A percentile compares a stretch with the other conserved stretches of the same genome.
Evolutionary conservation across 2,888 invertebrate genomes (phyloP).

Genomic region (Sesia apiformis): DNA sequence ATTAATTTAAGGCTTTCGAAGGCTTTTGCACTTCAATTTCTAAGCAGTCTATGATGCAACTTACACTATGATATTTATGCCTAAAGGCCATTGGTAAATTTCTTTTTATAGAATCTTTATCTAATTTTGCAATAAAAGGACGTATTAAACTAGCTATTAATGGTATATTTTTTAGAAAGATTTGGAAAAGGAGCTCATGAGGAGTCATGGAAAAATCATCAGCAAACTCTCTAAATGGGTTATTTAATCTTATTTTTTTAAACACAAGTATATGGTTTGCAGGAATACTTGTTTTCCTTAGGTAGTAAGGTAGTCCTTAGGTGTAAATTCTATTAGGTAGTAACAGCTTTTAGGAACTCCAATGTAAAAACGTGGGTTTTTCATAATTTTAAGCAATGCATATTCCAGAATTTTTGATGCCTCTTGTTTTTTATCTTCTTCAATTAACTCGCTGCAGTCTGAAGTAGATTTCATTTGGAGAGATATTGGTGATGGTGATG

Average conservation of each 20-base stretch:
- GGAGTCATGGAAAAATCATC: constrained; percentile 1
- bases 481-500: constrained; percentile 4
- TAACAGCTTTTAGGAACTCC: constrained; percentile 5
- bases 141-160: constrained; percentile 2
- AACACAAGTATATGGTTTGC: constrained; percentile 1
- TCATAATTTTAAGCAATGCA: constrained; percentile 3
- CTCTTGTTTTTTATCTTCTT: constrained; percentile 4
- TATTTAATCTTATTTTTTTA: constrained; percentile 4
- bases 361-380: constrained; percentile 6
- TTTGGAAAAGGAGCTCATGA: constrained; percentile 5
- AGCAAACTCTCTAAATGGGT: constrained; percentile 1
- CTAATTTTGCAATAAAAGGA: constrained; percentile 1
- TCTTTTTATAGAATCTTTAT: constrained; percentile 5
- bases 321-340: constrained; percentile 2
- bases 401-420: constrained; percentile 1
- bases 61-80: constrained; percentile 10
- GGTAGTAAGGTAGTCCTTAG: too few species aligned
- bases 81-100: constrained; percentile 15
- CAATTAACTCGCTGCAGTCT: constrained; percentile 5
- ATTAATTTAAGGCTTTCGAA: constrained; percentile 12
- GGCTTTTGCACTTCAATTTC: constrained; percentile 26
- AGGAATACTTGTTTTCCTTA: background rate
- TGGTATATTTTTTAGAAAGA: constrained; percentile 7
- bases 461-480: constrained; percentile 5
- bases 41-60: too few species aligned